Conservation (phyloP, 2,888 invertebrate genomes). For the Plagodis dolabraria region DNA sequence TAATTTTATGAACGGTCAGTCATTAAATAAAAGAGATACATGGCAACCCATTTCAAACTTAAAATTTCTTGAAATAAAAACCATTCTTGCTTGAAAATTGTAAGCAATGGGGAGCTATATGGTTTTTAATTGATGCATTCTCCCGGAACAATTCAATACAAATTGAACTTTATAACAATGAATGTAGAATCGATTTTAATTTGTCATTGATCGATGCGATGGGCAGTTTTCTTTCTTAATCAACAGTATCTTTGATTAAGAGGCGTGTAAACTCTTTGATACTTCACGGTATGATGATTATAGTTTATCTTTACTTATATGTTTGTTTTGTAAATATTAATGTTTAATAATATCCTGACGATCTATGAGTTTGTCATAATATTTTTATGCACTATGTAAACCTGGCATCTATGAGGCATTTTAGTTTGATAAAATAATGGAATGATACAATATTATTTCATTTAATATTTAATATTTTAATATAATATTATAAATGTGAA, state of each 20-base stretch:
- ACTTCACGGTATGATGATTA: conserved; percentile 20
- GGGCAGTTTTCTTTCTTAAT: conserved; percentile 16
- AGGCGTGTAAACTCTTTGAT: conserved; percentile 25
- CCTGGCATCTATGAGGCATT: conserved; percentile 9
- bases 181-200: conserved; percentile 3
- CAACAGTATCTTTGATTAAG: conserved; percentile 18
- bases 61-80: background rate
- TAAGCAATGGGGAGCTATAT: conserved; percentile 20
- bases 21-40: background rate
- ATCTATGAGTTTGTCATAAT: conserved; percentile 35
- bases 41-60: conserved; percentile 2
- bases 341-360: conserved; percentile 31
- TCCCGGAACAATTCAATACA: background rate
- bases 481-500: no score
- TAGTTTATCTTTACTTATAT: conserved; percentile 24
- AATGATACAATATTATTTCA: no score
- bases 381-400: conserved; percentile 35
- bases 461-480: no score
- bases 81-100: background rate
- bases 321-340: conserved; percentile 34
- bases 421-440: conserved; percentile 10
- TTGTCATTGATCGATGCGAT: conserved; percentile 9
- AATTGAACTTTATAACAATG: conserved; percentile 5
- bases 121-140: conserved; percentile 28
- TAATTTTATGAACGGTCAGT: conserved; percentile 18